Conservation (phyloP, 35 echinoderm and acorn worm genomes). For the Strongylocentrotus purpuratus region DNA sequence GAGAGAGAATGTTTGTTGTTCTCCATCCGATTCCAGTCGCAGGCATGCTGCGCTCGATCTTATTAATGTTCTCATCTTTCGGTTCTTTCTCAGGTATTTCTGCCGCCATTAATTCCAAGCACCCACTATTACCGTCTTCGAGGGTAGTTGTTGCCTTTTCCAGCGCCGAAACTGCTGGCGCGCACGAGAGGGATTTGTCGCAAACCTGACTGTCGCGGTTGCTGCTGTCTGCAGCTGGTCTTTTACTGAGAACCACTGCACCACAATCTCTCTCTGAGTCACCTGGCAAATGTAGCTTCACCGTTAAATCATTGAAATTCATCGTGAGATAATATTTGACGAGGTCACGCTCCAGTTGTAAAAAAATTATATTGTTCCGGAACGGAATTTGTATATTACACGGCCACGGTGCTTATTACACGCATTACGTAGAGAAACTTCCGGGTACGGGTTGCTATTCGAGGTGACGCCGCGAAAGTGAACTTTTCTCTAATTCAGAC, state of each 20-base stretch:
- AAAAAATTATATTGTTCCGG: not conserved
- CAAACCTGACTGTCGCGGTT: not conserved
- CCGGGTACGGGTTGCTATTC: not conserved
- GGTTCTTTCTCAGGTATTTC: not conserved
- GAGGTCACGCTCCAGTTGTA: not conserved
- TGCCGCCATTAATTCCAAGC: not conserved
- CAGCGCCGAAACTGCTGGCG: not conserved
- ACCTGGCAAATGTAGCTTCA: not conserved
- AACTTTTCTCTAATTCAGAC: not conserved
- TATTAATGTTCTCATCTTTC: not conserved
- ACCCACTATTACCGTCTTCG: not conserved
- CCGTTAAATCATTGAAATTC: not conserved
- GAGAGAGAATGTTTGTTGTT: not conserved
- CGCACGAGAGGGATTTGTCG: not conserved
- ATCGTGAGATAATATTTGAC: not conserved
- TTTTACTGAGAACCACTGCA: not conserved
- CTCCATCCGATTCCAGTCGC: conserved; percentile 6
- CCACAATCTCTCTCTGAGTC: not conserved
- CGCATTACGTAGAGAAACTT: not conserved
- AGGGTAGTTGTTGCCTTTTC: not conserved
- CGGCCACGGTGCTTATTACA: no score
- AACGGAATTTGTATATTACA: not conserved
- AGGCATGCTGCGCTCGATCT: not conserved
- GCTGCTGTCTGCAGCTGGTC: not conserved
- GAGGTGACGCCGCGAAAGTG: not conserved